Base-by-base conservation (phyloP, 2,888 invertebrate genomes). In the Parelbella ahira region DNA sequence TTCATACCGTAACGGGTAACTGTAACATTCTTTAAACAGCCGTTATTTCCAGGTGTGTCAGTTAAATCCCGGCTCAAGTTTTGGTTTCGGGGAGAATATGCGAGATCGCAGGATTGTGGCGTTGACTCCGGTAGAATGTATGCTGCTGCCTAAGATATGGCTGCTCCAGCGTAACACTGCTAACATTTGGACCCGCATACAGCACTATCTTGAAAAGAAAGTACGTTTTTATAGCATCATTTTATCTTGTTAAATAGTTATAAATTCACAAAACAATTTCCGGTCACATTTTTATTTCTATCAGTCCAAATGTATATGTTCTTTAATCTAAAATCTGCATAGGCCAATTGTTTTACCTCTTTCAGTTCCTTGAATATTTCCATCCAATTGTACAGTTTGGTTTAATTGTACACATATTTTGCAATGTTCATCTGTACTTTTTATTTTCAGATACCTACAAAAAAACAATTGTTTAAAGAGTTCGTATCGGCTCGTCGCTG, bases 41-140 rank as follows among this genome's bases (percentile, higher is more conserved):
- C 6, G 6, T 36, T 2, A 25, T 20, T 46, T 39, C 79, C 73
- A 91, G 86, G 89, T 92, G 11, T 90, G 91, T 47, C 82, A 86
- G 36, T 80, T 90, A 48, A 84, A 83, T 18, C 80, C 89, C 23
- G 90, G 91, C 0, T 89, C 91, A 0, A 90, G 90, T 50, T 94
- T 94, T 53, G 92, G 93, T 2, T 82, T 94, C 24, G 93, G 93
- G 0, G 94, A 94, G 65, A 87, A 89, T 44, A 89, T 91, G 84
- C 75, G 88, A 1, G 90, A 92, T 61, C 89, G 93, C 6, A 88
- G 92, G 2, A 90, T 94, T 12, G 86, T 93, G 34, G 91, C 94
- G 0, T 63, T 89, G 24, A 90, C 89, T 0, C 88, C 88, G 0
- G 90, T 92, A 2, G 89, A 89, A 51, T 93, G 93, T 53, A 81